A percentile compares a stretch with the other conserved stretches of the same genome.
These are phyloP conservation scores for Calameuta filiformis DNA, from an alignment of 2,888 invertebrate genomes.

Conservation along the genomic window DNA sequence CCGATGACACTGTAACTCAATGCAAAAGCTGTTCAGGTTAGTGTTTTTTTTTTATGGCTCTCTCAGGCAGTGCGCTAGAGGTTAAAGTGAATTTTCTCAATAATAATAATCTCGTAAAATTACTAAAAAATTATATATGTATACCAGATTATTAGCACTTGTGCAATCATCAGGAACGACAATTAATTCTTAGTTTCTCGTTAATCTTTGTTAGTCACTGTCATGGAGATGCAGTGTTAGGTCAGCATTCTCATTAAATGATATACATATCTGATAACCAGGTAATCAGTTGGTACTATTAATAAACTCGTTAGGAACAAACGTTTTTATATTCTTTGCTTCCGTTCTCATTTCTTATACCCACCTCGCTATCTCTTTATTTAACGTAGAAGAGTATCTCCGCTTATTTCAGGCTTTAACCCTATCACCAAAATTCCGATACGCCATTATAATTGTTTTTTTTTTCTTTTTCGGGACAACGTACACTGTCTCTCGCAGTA, in stretches of 20 bases:
- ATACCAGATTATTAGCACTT: not conserved
- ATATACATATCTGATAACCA: conserved; percentile 30
- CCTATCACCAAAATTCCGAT: not conserved
- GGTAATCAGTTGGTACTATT: conserved; percentile 50
- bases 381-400: not conserved
- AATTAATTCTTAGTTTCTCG: too few species aligned
- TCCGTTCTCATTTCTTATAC: not conserved
- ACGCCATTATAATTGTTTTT: not conserved
- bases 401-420: not conserved
- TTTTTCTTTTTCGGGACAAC: not conserved
- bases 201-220: not conserved
- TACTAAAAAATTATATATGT: not conserved
- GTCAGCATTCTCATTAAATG: conserved; percentile 39
- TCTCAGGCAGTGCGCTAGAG: not conserved
- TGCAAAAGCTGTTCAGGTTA: not conserved
- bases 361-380: not conserved
- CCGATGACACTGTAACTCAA: not conserved
- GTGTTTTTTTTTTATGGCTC: not conserved
- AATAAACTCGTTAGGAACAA: conserved; percentile 40
- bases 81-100: not conserved
- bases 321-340: not conserved
- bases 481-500: not conserved
- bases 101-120: not conserved
- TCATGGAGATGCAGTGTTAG: conserved; percentile 27
- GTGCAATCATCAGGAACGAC: too few species aligned